Base-by-base conservation (phyloP, 1,140 invertebrate genomes). In the Pygmarrhopalites habei region DNA sequence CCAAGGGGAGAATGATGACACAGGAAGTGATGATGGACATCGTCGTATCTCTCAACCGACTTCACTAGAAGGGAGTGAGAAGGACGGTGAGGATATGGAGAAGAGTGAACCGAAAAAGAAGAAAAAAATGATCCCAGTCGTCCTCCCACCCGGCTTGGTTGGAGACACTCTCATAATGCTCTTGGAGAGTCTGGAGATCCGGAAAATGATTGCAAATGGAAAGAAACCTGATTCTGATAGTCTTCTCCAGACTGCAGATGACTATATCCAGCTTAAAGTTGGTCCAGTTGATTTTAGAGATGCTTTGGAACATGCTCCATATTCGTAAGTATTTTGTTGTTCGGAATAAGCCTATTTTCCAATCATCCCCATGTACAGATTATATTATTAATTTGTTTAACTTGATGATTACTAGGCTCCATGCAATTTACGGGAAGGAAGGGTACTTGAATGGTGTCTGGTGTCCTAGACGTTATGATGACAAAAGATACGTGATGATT, bases 91-190 rank as follows among this genome's bases (percentile, higher is more conserved):
- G 25, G 25, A 52, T 25, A n/a, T 3, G 7, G 49, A 29, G 43
- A 58, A 41, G 1, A 1, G 49, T 29, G 10, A 21, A 28, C 23
- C 49, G 25, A 52, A 29, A 28, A 52, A 39, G 30, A 58, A 49
- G n/a, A 59, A 29, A 26, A 66, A 63, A 47, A 70, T 57, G 60
- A 32, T 67, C 17, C 41, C 55, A 19, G 49, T 70, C 1, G 29
- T 41, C 7, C 17, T 67, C 15, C 65, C 69, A 7, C 12, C 30
- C 2, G 63, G 39, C 1, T 21, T 67, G 2, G 52, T 66, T 26
- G 69, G 69, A n/a, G 66, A 70, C 23, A 70, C 66, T 12, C 58
- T 67, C 10, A 52, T 70, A 1, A 21, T 70, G 26, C 60, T 70
- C 0, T 32, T 70, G 47, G 69, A 70, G 29, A 58, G 59, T 21